Conservation (phyloP, 2,888 invertebrate genomes). For the Tholera decimalis region DNA sequence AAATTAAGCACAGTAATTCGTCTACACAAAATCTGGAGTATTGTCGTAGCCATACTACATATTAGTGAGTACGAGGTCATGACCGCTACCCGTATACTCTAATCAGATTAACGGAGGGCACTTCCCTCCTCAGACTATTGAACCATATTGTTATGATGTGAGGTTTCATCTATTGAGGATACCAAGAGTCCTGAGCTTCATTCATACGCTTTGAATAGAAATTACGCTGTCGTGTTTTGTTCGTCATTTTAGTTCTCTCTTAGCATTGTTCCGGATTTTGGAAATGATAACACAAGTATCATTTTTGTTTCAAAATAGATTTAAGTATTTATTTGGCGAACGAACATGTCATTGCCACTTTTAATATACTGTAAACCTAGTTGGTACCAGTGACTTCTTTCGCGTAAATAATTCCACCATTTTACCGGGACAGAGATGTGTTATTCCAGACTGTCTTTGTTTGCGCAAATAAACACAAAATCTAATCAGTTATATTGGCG, state of each 20-base stretch:
- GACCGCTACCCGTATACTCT: slow-evolving; percentile 75
- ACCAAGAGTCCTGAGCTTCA: slow-evolving; percentile 19
- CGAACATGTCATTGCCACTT: not conserved
- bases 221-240: not conserved
- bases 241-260: not conserved
- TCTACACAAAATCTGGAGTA: slow-evolving; percentile 50
- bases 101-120: slow-evolving; percentile 74
- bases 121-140: slow-evolving; percentile 63
- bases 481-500: too few species aligned
- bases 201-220: slow-evolving; percentile 17
- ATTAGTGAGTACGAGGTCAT: slow-evolving; percentile 64
- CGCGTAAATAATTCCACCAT: too few species aligned
- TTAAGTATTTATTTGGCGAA: too few species aligned
- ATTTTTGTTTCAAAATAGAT: not conserved
- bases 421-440: too few species aligned
- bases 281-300: too few species aligned
- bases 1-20: slow-evolving; percentile 42
- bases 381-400: too few species aligned
- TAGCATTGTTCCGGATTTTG: not conserved
- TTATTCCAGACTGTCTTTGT: too few species aligned
- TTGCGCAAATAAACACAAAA: too few species aligned
- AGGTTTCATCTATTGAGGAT: slow-evolving; percentile 59
- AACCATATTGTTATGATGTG: slow-evolving; percentile 61
- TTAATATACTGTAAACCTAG: not conserved
- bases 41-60: slow-evolving; percentile 26